Evolutionary conservation across 2,888 invertebrate species (phyloP).

Genomic region (Microctonus hyperodae): DNA sequence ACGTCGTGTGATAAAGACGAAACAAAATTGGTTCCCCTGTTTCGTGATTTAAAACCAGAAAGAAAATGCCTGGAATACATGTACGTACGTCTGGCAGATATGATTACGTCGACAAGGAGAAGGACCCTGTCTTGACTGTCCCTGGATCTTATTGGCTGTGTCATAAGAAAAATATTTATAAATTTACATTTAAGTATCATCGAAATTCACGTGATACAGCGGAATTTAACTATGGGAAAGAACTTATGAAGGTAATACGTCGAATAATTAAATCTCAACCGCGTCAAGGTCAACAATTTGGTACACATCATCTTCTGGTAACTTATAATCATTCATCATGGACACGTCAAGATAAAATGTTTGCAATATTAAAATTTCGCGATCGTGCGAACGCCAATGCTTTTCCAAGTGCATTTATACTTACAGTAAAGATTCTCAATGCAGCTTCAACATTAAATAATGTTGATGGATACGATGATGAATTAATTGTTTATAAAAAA

Average conservation of each 20-base stretch:
- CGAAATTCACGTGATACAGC: conserved; percentile 45
- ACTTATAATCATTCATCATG: conserved; percentile 55
- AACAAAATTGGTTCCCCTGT: conserved; percentile 57
- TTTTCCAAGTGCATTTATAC: conserved; percentile 53
- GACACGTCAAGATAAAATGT: conserved; percentile 59
- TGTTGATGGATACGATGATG: conserved; percentile 1
- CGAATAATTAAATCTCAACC: conserved; percentile 56
- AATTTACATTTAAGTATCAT: conserved; percentile 58
- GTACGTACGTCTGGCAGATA: conserved; percentile 56
- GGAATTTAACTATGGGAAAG: conserved; percentile 52
- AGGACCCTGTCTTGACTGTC: conserved; percentile 51
- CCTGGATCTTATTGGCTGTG: conserved; percentile 61
- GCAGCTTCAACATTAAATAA: neutral
- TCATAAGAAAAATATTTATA: conserved; percentile 58
- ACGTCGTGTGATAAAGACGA: conserved; percentile 45
- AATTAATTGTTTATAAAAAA: conserved; percentile 9
- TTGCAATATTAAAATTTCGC: conserved; percentile 55
- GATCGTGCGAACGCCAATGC: conserved; percentile 49
- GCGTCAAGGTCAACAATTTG: conserved; percentile 56
- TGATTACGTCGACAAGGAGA: conserved; percentile 54
- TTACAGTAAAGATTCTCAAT: conserved; percentile 49
- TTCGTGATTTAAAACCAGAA: conserved; percentile 57
- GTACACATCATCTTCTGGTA: conserved; percentile 56
- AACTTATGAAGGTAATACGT: conserved; percentile 58
- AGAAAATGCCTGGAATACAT: conserved; percentile 63